A percentile compares a stretch with the other conserved stretches of the same genome.
Conservation (phyloP, 2,113 vertebrate species). For the Anarhynchus alexandrinus region DNA sequence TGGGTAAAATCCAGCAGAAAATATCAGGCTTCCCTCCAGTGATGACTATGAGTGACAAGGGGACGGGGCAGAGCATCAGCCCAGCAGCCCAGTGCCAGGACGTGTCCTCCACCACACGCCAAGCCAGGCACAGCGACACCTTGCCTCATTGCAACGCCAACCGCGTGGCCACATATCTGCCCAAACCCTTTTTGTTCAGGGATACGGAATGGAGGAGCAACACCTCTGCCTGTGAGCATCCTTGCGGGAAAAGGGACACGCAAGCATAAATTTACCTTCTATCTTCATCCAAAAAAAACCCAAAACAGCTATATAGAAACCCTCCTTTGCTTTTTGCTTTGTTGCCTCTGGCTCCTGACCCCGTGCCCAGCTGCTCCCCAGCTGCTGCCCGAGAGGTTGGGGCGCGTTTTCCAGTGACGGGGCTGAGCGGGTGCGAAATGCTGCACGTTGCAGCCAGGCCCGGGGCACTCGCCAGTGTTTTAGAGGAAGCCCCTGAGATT, state of each 20-base stretch:
- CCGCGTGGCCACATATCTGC: background rate
- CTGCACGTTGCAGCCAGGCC: conserved; percentile 14
- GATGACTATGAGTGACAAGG: background rate
- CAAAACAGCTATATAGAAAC: fast-evolving
- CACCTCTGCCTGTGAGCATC: background rate
- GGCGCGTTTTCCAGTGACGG: background rate
- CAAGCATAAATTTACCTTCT: background rate
- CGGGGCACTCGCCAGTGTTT: background rate
- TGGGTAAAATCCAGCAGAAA: background rate
- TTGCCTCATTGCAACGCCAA: background rate
- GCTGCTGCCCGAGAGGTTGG: conserved; percentile 34
- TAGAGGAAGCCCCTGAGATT: conserved; percentile 53
- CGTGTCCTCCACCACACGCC: background rate
- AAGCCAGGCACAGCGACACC: background rate
- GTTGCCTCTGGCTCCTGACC: background rate
- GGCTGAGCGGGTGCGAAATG: background rate
- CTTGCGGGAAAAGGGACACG: background rate
- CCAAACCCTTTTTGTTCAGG: background rate
- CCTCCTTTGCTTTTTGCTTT: background rate
- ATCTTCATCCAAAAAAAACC: background rate
- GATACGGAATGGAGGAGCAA: background rate
- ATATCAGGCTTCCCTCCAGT: background rate
- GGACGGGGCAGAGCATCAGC: background rate
- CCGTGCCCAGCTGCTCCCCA: conserved; percentile 69
- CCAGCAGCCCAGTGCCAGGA: background rate